Base-by-base conservation (phyloP, 2,888 invertebrate species). In the Tachina fera region DNA sequence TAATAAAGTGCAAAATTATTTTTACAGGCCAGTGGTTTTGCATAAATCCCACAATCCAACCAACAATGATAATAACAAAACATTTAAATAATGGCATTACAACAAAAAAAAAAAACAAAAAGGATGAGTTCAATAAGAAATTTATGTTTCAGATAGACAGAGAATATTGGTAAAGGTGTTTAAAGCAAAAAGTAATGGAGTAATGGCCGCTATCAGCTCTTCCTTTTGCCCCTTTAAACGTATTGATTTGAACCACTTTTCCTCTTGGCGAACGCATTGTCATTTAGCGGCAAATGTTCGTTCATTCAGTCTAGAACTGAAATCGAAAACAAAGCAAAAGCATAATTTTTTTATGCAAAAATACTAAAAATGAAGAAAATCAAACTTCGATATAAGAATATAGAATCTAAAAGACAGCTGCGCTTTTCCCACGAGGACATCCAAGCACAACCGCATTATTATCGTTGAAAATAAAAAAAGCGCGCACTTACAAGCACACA, bases 1-100 rank as follows among this genome's bases (percentile, higher is more conserved):
- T 9, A 53, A 53, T 56, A 60, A 56, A 81, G 75, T 61, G 45
- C 19, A 72, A 83, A 83, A 83, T 80, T 86, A 86, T 86, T 80
- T 83, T 86, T 80, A 86, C 83, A 83, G 86, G 86, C 86, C 83
- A 86, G 72, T 83, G 83, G 86, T 83, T 86, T 82, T 86, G 86
- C 76, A 86, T 86, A 86, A 86, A 86, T 86, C 72, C 79, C 76
- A 68, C 82, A 79, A 86, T 74, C 67, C 58, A 13, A 43, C 51
- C 75, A 47, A 22, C 68, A 51, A n/a, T n/a, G 53, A 53, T 53
- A 16, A 47, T 39, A 68, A 63, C 47, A 8, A 22, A 70, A 4
- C 16, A 58, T 72, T 77, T 60, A 78, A 77, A 67, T 60, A 83
- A 63, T 74, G 74, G 68, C 60, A 16, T 45, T 70, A 19, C 19